phyloP scores from a whole-genome alignment of 2,113 vertebrate genomes.

The Pseudorhombus dupliciocellatus region DNA sequence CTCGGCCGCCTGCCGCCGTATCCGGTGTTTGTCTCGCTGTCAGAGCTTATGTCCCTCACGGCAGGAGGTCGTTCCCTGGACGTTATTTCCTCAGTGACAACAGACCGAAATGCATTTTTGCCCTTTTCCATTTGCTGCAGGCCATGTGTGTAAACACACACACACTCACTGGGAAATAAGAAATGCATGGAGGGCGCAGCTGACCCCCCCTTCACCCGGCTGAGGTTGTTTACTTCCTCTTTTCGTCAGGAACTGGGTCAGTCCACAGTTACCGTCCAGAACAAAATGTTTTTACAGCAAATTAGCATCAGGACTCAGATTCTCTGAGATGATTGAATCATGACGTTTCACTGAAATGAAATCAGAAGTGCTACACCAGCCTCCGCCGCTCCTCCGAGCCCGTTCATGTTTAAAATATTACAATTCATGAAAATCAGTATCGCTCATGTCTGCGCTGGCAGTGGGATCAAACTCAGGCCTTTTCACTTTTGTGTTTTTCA shows the following conservation, averaged over 20 bases:
- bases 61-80: neutral
- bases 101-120: slow-evolving; percentile 1
- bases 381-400: neutral
- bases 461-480: neutral
- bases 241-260: neutral
- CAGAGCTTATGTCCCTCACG: neutral
- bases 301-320: neutral
- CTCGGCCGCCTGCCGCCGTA: neutral
- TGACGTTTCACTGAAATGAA: neutral
- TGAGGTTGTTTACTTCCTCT: neutral
- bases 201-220: slow-evolving; percentile 29
- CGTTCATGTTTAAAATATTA: neutral
- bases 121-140: slow-evolving; percentile 19
- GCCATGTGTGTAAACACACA: slow-evolving; percentile 6
- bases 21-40: neutral
- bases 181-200: slow-evolving; percentile 25
- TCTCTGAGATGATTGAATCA: neutral
- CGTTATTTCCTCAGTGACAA: slow-evolving; percentile 4
- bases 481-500: neutral
- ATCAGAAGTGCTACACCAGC: neutral
- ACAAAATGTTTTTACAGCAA: slow-evolving; percentile 5
- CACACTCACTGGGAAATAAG: slow-evolving; percentile 13
- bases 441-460: neutral
- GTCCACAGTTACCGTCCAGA: neutral
- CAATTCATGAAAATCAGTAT: too few relatives aligned